Percentiles rank a stretch among this genome's conserved stretches.
Conservation (phyloP, 1,140 invertebrate species). For the Drosophila ironensis region DNA sequence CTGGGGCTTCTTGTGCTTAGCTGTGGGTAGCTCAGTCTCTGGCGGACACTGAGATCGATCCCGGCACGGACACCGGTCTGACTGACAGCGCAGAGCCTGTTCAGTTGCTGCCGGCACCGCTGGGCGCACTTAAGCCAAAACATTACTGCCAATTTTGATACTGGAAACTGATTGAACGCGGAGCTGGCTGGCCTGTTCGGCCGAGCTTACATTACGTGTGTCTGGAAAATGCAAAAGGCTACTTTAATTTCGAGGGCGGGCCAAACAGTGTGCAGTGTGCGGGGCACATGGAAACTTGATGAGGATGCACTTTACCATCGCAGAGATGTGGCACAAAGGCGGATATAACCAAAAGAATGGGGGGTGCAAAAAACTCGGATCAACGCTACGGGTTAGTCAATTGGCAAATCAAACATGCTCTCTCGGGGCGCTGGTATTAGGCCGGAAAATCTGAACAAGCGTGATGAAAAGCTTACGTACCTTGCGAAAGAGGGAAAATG, state of each 20-base stretch:
- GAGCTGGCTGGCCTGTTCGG: background rate
- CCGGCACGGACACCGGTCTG: conserved; percentile 2
- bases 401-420: conserved; percentile 1
- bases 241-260: conserved; percentile 31
- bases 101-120: conserved; percentile 47
- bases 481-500: conserved; percentile 10
- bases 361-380: background rate
- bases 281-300: conserved; percentile 21
- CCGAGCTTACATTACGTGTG: conserved; percentile 1
- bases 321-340: conserved; percentile 27
- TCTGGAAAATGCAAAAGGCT: conserved; percentile 39
- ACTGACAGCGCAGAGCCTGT: conserved; percentile 23
- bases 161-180: conserved; percentile 5
- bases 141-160: conserved; percentile 54
- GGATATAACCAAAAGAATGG: conserved; percentile 1
- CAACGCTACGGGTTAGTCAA: conserved; percentile 7
- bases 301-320: conserved; percentile 29
- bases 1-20: too few species aligned
- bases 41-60: conserved; percentile 11
- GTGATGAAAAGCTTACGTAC: conserved; percentile 7
- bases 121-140: conserved; percentile 49
- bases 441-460: background rate
- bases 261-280: conserved; percentile 7
- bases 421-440: background rate
- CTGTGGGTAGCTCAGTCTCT: background rate